These are phyloP conservation scores for Ceratina calcarata DNA, from an alignment of 1,140 invertebrate genomes.

Conservation along the genomic window DNA sequence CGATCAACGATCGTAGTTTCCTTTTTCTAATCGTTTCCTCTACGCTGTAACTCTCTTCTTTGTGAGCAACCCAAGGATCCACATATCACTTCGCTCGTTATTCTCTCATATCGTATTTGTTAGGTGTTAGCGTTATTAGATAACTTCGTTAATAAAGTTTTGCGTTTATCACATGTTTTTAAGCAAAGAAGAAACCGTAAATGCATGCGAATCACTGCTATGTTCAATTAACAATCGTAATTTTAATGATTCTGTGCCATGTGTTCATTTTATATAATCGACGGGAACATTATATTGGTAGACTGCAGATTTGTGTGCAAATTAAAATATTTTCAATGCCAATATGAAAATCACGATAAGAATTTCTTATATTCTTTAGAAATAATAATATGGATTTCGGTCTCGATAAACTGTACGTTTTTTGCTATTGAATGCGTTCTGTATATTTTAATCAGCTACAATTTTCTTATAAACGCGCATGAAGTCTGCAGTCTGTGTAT, in stretches of 20 bases:
- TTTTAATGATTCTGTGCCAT: conserved; percentile 32
- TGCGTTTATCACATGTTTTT: neutral
- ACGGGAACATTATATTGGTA: neutral
- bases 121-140: neutral
- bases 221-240: conserved; percentile 1
- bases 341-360: no score
- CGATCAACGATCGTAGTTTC: no score
- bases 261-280: conserved; percentile 25
- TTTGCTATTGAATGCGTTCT: no score
- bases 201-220: neutral
- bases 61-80: neutral
- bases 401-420: no score
- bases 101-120: neutral
- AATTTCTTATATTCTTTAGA: no score
- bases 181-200: neutral
- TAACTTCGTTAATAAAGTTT: neutral
- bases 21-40: neutral
- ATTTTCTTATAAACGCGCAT: no score
- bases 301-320: no score
- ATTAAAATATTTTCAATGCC: no score
- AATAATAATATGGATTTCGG: no score
- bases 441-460: no score
- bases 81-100: neutral
- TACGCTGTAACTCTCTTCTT: neutral
- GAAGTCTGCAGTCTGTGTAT: no score